Percentiles rank a stretch among this genome's conserved stretches.
These are phyloP conservation scores for Poeciliopsis gracilis DNA, from an alignment of 2,797 vertebrate species.

Conservation along the genomic window DNA sequence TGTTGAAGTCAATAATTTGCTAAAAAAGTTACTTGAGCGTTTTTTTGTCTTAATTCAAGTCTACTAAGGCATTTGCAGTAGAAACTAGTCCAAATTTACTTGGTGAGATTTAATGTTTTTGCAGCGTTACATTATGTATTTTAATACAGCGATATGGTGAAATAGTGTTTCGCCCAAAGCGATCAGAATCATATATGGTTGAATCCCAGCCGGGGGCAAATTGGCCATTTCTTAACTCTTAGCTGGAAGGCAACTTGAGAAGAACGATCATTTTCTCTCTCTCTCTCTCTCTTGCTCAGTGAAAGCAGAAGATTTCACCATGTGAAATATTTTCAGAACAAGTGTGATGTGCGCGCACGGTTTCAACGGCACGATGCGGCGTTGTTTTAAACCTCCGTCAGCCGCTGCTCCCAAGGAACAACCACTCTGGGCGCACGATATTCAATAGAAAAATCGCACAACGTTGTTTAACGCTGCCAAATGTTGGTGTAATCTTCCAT, in stretches of 20 bases:
- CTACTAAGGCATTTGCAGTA: too few species aligned
- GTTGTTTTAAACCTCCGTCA: neutral
- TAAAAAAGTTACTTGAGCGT: too few species aligned
- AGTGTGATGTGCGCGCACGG: neutral
- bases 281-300: neutral
- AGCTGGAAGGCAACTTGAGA: neutral
- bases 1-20: too few species aligned
- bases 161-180: neutral
- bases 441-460: neutral
- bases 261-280: neutral
- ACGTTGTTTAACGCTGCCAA: neutral
- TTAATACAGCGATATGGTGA: neutral
- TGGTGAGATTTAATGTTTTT: too few species aligned
- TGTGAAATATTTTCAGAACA: neutral
- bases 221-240: neutral
- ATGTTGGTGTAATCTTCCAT: neutral
- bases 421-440: neutral
- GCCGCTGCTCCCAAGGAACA: neutral
- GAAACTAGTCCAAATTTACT: too few species aligned
- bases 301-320: neutral
- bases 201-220: neutral
- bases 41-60: too few species aligned
- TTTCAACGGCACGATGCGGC: neutral
- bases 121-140: too few species aligned
- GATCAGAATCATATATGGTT: neutral